Evolutionary conservation across 2,113 vertebrate genomes (phyloP).

Genomic region (Caranx melampygus): DNA sequence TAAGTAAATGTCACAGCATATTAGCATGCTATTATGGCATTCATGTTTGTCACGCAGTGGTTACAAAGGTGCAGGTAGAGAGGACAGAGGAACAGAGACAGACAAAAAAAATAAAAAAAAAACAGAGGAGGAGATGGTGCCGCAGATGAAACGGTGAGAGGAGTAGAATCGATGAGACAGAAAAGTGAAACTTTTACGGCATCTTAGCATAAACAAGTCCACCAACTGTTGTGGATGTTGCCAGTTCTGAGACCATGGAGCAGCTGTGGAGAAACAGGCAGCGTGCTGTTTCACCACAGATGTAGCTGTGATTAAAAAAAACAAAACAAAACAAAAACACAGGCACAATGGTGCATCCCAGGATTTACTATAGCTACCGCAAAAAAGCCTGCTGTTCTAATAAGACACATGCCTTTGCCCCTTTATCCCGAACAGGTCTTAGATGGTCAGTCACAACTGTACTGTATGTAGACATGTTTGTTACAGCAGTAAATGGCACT

Average conservation of each 20-base stretch:
- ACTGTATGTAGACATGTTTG: constrained; percentile 5
- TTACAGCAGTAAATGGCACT: neutral
- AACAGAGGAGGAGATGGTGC: neutral
- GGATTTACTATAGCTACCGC: constrained; percentile 10
- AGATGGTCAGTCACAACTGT: neutral
- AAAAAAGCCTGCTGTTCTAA: neutral
- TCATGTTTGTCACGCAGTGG: constrained; percentile 8
- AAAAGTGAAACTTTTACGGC: constrained; percentile 41
- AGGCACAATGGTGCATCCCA: constrained; percentile 15
- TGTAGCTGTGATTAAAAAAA: constrained; percentile 12
- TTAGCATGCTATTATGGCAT: constrained; percentile 61
- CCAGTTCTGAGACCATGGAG: constrained; percentile 32
- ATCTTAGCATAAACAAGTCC: constrained; percentile 50
- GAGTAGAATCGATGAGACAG: constrained; percentile 19
- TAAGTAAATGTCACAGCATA: constrained; percentile 77
- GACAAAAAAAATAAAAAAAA: neutral
- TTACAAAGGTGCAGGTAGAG: constrained; percentile 20
- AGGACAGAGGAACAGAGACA: neutral
- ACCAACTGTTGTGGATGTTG: constrained; percentile 57
- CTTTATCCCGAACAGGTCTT: neutral
- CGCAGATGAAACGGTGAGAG: neutral
- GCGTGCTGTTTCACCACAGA: constrained; percentile 21
- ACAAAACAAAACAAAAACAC: constrained; percentile 9
- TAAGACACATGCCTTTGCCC: neutral
- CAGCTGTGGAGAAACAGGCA: constrained; percentile 46